Evolutionary conservation across 2,113 vertebrate genomes (phyloP).

Genomic region (Scartelaos histophorus): DNA sequence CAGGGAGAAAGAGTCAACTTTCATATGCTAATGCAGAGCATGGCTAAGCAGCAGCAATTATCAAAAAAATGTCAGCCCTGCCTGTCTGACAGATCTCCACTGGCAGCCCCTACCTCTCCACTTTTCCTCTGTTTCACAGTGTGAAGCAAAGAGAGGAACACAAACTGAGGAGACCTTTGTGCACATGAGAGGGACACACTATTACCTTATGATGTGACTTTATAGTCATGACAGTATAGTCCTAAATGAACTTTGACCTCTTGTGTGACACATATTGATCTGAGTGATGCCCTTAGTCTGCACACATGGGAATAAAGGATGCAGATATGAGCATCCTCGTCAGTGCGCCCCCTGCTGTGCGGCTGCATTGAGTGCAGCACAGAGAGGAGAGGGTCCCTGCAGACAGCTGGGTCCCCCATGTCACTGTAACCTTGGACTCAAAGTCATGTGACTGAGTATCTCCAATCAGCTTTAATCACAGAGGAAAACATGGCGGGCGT

Average conservation of each 20-base stretch:
- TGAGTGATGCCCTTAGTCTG: conserved; percentile 33
- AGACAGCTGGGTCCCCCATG: conserved; percentile 43
- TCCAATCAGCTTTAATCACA: neutral
- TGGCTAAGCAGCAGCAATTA: conserved; percentile 66
- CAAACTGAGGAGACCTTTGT: neutral
- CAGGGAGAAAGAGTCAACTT: conserved; percentile 57
- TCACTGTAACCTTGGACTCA: conserved; percentile 66
- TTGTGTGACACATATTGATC: conserved; percentile 26
- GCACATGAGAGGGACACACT: neutral
- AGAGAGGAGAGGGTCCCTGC: conserved; percentile 49
- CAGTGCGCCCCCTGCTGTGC: conserved; percentile 55
- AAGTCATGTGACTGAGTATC: conserved; percentile 43
- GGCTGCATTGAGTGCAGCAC: conserved; percentile 58
- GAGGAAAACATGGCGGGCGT: neutral
- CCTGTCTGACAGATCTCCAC: conserved; percentile 62
- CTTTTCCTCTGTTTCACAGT: conserved; percentile 13
- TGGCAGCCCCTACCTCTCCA: conserved; percentile 24
- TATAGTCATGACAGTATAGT: neutral
- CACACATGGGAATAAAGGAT: conserved; percentile 48
- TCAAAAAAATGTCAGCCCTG: conserved; percentile 51
- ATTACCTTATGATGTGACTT: neutral
- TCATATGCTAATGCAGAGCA: conserved; percentile 75
- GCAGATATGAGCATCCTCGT: conserved; percentile 62
- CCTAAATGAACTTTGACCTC: neutral
- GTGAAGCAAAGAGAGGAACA: neutral